Conservation (phyloP, 2,113 vertebrate species). For the Mohoua ochrocephala region DNA sequence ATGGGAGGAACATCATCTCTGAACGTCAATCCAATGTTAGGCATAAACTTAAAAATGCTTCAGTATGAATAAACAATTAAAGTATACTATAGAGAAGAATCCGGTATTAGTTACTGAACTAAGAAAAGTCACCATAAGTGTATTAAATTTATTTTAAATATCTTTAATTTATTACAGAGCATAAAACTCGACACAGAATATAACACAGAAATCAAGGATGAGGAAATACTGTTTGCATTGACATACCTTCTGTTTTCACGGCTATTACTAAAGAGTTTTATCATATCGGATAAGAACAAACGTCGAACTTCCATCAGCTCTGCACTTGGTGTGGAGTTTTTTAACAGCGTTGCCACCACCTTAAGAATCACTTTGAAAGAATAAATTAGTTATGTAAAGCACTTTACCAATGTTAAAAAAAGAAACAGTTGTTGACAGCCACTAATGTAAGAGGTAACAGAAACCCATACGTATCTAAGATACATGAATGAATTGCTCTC, state of each 20-base stretch:
- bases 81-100: not conserved
- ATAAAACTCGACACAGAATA: not conserved
- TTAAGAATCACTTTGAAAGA: constrained; percentile 92
- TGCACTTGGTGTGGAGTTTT: constrained; percentile 93
- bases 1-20: not conserved
- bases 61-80: not conserved
- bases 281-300: constrained; percentile 98
- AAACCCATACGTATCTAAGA: not conserved
- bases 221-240: not conserved
- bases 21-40: not conserved
- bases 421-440: not conserved
- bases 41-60: not conserved
- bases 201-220: not conserved
- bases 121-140: not conserved
- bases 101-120: not conserved
- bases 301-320: constrained; percentile 98
- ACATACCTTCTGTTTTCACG: constrained; percentile 94
- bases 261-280: constrained; percentile 98
- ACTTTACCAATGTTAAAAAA: not conserved
- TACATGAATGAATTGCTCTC: not conserved
- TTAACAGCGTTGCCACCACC: constrained; percentile 94
- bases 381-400: constrained; percentile 13
- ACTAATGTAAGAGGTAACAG: not conserved
- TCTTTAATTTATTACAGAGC: not conserved
- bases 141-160: not conserved